Evolutionary conservation across 2,113 vertebrate genomes (phyloP).

Genomic region (Tyto alba): DNA sequence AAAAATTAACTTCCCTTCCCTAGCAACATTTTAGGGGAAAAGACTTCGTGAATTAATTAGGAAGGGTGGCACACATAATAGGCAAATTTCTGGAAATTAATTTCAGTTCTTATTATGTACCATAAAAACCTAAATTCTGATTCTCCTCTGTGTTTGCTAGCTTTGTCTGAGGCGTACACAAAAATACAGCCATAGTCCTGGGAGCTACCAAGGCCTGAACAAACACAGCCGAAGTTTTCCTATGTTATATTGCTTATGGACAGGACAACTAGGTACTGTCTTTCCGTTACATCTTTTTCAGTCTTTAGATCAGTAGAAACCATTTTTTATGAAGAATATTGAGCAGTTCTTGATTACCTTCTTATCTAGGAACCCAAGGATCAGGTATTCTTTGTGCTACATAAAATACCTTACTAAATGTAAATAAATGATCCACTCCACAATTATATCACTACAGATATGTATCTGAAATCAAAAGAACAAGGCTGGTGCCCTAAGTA

Average conservation of each 20-base stretch:
- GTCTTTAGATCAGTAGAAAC: background rate
- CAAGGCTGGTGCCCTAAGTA: background rate
- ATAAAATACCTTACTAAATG: background rate
- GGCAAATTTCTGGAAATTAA: background rate
- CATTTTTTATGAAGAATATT: background rate
- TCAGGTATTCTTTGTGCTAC: background rate
- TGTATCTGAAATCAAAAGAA: accelerated
- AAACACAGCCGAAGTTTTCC: background rate
- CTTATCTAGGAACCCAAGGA: background rate
- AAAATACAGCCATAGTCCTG: background rate
- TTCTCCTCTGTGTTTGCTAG: background rate
- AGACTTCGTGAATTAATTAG: background rate
- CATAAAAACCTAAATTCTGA: background rate
- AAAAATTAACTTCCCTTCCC: background rate
- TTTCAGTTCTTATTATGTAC: background rate
- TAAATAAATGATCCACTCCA: too few species aligned
- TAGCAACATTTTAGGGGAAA: background rate
- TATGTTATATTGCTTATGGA: background rate
- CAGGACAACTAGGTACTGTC: background rate
- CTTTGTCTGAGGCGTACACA: background rate
- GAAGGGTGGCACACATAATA: background rate
- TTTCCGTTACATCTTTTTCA: background rate
- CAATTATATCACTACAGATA: background rate
- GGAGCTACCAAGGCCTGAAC: background rate
- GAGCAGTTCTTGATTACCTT: background rate